A percentile compares a stretch with the other conserved stretches of the same genome.
Evolutionary conservation across 2,888 invertebrate species (phyloP).

Genomic region (Tiliacea citrago): DNA sequence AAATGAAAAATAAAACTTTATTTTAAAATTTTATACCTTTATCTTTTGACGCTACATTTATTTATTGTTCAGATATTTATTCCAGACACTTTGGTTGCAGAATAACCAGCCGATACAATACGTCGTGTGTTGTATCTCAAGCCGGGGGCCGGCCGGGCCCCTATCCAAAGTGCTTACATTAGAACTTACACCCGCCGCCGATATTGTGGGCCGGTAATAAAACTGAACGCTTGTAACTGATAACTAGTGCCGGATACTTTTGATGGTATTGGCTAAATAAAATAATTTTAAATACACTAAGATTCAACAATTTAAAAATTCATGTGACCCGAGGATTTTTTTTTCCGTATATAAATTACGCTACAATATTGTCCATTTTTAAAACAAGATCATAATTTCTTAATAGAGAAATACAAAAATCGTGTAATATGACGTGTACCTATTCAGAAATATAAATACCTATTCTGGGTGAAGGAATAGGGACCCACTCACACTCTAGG

Average conservation of each 20-base stretch:
- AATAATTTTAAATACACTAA: background rate
- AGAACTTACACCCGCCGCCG: conserved; percentile 74
- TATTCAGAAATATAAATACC: background rate
- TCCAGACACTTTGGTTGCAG: conserved; percentile 56
- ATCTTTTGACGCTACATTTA: background rate
- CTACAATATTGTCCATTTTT: background rate
- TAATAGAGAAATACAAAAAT: background rate
- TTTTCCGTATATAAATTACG: background rate
- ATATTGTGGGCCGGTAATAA: conserved; percentile 60
- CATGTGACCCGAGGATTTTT: background rate
- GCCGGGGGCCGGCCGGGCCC: conserved; percentile 79
- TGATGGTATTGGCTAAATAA: conserved; percentile 3
- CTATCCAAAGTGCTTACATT: conserved; percentile 81
- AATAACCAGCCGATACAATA: conserved; percentile 67
- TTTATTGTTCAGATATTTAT: background rate
- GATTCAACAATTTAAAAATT: background rate
- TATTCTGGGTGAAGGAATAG: background rate
- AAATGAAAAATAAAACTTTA: background rate
- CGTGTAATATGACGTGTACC: background rate
- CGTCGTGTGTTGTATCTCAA: conserved; percentile 77
- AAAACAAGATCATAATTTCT: background rate
- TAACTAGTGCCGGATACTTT: conserved; percentile 43
- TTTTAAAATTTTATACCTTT: background rate
- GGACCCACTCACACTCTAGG: too few relatives aligned
- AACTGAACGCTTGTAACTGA: conserved; percentile 59